Evolutionary conservation across 2,797 vertebrate species (phyloP).

Genomic region (Decapterus maruadsi): DNA sequence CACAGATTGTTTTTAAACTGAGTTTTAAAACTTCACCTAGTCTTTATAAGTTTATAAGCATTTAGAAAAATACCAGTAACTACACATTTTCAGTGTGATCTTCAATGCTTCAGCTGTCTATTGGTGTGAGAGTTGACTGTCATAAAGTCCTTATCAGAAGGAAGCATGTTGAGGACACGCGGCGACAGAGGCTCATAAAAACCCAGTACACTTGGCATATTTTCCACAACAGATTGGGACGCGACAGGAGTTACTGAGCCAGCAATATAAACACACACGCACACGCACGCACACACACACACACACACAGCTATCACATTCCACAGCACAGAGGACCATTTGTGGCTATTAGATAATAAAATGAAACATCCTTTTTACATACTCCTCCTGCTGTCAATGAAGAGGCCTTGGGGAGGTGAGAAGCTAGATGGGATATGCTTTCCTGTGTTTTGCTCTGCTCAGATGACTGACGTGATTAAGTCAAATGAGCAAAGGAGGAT

Average conservation of each 20-base stretch:
- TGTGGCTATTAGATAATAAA: slow-evolving; percentile 75
- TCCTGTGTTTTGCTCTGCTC: slow-evolving; percentile 82
- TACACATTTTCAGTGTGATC: background rate
- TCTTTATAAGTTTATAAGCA: background rate
- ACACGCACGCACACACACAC: slow-evolving; percentile 22
- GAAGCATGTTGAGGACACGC: slow-evolving; percentile 60
- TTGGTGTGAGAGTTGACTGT: slow-evolving; percentile 40
- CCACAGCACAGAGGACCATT: slow-evolving; percentile 37
- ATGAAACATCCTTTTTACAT: slow-evolving; percentile 81
- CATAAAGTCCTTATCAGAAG: slow-evolving; percentile 70
- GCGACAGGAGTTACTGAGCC: slow-evolving; percentile 47
- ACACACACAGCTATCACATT: slow-evolving; percentile 24
- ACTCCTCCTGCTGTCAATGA: slow-evolving; percentile 45
- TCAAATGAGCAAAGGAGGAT: slow-evolving; percentile 85
- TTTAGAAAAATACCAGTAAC: background rate
- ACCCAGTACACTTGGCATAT: slow-evolving; percentile 36
- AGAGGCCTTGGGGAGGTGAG: slow-evolving; percentile 56
- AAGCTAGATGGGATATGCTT: slow-evolving; percentile 60
- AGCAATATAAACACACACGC: slow-evolving; percentile 23
- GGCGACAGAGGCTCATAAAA: slow-evolving; percentile 62
- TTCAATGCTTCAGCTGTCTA: slow-evolving; percentile 12
- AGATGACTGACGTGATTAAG: slow-evolving; percentile 87
- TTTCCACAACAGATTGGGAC: slow-evolving; percentile 42
- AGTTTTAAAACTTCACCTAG: background rate
- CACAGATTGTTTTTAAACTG: background rate